These are phyloP conservation scores for Siniperca scherzeri DNA, from an alignment of 2,797 vertebrate genomes.

Conservation along the genomic window DNA sequence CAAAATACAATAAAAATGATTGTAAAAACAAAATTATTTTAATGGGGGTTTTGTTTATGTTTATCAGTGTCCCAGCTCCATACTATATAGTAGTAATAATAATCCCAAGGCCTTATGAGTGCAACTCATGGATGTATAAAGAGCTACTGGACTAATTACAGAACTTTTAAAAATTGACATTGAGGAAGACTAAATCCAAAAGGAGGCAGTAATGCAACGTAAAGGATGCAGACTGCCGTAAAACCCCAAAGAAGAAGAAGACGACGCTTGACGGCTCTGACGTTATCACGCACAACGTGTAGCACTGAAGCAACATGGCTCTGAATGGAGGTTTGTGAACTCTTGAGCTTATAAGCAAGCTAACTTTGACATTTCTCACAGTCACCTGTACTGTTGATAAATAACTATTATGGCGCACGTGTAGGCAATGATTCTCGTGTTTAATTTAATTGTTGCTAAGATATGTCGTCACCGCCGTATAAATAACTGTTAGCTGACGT, in stretches of 20 bases:
- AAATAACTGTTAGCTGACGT: constrained; percentile 25
- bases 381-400: rapidly evolving
- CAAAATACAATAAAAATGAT: constrained; percentile 47
- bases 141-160: no score
- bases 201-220: neutral
- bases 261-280: neutral
- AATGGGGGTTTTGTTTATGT: no score
- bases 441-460: neutral
- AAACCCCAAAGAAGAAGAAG: constrained; percentile 4
- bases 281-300: constrained; percentile 76
- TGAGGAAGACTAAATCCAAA: neutral
- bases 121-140: no score
- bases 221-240: neutral
- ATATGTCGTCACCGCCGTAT: neutral
- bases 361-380: neutral
- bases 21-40: neutral
- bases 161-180: no score
- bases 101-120: neutral
- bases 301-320: constrained; percentile 78
- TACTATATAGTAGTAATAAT: no score
- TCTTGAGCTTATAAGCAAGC: constrained; percentile 16
- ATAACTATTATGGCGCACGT: rapidly evolving
- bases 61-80: neutral
- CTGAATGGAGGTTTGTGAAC: constrained; percentile 82
- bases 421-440: rapidly evolving